phyloP scores from a whole-genome alignment of 2,888 invertebrate genomes.

The Drosophila setosimentum region DNA sequence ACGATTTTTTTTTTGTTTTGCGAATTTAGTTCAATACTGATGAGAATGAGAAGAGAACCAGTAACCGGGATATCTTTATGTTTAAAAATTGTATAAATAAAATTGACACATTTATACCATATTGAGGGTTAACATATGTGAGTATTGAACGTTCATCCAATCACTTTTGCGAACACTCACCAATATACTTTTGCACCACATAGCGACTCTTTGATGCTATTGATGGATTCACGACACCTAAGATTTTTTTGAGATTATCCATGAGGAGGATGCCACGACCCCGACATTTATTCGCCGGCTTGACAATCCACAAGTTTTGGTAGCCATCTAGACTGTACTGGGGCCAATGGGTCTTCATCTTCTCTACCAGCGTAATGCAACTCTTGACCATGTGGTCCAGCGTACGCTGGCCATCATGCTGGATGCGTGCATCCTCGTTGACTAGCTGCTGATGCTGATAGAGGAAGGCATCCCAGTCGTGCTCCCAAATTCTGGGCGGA shows the following conservation, averaged over 20 bases:
- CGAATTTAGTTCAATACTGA: conserved; percentile 18
- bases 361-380: conserved; percentile 88
- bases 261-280: conserved; percentile 95
- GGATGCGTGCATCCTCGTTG: conserved; percentile 87
- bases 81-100: neutral
- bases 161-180: conserved; percentile 86
- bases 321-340: conserved; percentile 93
- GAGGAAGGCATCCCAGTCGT: conserved; percentile 96
- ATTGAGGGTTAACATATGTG: neutral
- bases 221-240: conserved; percentile 90
- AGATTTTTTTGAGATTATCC: conserved; percentile 94
- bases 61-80: neutral
- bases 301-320: conserved; percentile 96
- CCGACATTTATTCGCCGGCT: conserved; percentile 96
- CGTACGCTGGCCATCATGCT: conserved; percentile 75
- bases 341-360: conserved; percentile 91
- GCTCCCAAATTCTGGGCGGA: conserved; percentile 89
- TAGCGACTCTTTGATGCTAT: conserved; percentile 90
- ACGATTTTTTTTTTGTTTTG: neutral
- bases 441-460: conserved; percentile 90
- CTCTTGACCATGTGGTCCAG: conserved; percentile 82
- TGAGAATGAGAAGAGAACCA: too few species aligned
- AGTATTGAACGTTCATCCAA: too few species aligned
- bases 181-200: conserved; percentile 98
- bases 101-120: neutral